Percentiles rank a stretch among this genome's conserved stretches.
phyloP scores from a whole-genome alignment of 2,888 invertebrate species.

The Odontocolon sp. region DNA sequence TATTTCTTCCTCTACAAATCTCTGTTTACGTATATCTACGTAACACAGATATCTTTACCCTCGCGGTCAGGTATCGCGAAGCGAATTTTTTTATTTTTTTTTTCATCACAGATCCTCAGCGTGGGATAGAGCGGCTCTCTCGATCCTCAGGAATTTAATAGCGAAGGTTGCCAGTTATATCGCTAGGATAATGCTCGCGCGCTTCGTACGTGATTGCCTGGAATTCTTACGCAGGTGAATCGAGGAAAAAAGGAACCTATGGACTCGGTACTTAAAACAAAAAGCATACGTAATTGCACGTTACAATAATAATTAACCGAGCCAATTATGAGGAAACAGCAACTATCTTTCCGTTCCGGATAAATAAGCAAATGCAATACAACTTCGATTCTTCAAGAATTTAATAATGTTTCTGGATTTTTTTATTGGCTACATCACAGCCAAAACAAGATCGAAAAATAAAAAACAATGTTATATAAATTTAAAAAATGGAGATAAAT shows the following conservation, averaged over 20 bases:
- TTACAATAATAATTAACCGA: too few species aligned
- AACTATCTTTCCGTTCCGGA: too few species aligned
- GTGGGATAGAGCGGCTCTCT: conserved; percentile 30
- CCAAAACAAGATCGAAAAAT: neutral
- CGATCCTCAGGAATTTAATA: conserved; percentile 38
- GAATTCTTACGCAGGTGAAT: neutral
- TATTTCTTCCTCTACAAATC: neutral
- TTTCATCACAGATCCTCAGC: conserved; percentile 12
- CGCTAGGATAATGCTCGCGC: conserved; percentile 1
- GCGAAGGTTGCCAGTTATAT: conserved; percentile 15
- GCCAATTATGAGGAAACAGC: too few species aligned
- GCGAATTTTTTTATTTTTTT: conserved; percentile 19
- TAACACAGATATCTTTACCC: conserved; percentile 1
- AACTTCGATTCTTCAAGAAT: too few species aligned
- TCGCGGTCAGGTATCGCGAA: conserved; percentile 9
- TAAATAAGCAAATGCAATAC: too few species aligned
- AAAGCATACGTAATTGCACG: too few species aligned
- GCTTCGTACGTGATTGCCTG: conserved; percentile 11
- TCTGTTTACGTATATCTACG: neutral
- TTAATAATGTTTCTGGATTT: too few species aligned
- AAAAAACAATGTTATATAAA: neutral
- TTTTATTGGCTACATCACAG: too few species aligned
- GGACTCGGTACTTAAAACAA: too few species aligned
- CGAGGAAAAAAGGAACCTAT: too few species aligned
- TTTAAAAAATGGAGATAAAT: too few species aligned